These are phyloP conservation scores for Pteropus rufus DNA, from an alignment of 2,797 vertebrate species.

Conservation along the genomic window DNA sequence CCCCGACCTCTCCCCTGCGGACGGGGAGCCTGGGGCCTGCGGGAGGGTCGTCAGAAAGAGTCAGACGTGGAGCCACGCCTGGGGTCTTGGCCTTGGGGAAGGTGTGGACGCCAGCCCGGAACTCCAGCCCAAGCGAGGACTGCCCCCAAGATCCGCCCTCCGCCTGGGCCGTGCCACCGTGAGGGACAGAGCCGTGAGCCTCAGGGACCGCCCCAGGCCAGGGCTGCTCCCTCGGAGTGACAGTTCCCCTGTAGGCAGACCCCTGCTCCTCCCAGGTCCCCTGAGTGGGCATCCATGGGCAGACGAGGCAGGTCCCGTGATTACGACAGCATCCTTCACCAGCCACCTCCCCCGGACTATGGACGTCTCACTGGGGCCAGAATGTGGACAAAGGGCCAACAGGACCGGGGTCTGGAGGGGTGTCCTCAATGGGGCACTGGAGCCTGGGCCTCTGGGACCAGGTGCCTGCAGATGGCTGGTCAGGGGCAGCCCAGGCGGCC, in stretches of 20 bases:
- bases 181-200: not conserved
- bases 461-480: not conserved
- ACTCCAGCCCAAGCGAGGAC: accelerated
- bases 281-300: not conserved
- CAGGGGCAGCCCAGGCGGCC: not conserved
- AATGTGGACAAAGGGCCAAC: too few species aligned
- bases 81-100: not conserved
- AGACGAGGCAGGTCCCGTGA: accelerated
- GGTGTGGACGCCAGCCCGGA: accelerated
- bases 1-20: not conserved
- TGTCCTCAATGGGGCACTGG: accelerated
- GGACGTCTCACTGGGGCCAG: accelerated
- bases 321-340: too few species aligned
- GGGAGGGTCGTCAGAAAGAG: accelerated
- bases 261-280: too few species aligned
- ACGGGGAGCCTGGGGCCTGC: not conserved
- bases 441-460: not conserved
- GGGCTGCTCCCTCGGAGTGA: accelerated
- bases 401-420: accelerated
- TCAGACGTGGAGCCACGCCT: not conserved
- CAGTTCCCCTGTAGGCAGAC: not conserved
- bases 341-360: accelerated
- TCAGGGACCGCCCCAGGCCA: accelerated
- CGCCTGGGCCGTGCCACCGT: not conserved
- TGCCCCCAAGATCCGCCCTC: not conserved